Evolutionary conservation across 2,113 vertebrate species (phyloP), one percentile per base, ranked within the genome.

Genomic region (Chionis minor): DNA sequence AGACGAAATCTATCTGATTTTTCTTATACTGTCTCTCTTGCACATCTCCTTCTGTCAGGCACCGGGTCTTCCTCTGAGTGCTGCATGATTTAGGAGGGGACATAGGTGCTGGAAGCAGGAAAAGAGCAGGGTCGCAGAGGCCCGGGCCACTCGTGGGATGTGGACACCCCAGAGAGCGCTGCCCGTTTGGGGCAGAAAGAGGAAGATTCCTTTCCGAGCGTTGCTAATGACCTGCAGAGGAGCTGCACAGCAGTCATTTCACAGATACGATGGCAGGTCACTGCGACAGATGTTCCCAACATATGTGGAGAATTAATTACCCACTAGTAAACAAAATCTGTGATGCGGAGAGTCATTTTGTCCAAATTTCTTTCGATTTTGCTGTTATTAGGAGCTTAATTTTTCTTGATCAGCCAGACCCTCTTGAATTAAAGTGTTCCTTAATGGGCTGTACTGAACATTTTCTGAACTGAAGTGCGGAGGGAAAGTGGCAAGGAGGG

Each of bases 251-350:
- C 99, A 99, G 99, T 98, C 97, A 97, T 99, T 99, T 98, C 98
- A 97, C 98, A 98, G 99, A 99, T 99, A 98, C 98, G 97, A 97
- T 98, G 98, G 99, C 99, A 99, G 99, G 99, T 99, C 99, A 99
- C 94, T 88, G 98, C 98, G 98, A 99, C 99, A 99, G 99, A 99
- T 99, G 99, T 99, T 99, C 98, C 97, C 98, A 99, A 98, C 99
- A 99, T 99, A 99, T 99, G 99, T 99, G 99, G 98, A 98, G 99
- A 99, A 99, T 99, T 99, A 99, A 99, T 99, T 99, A 99, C 99
- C 99, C 98, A 98, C 99, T 98, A 99, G 99, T 99, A 99, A 99
- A 99, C 99, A 99, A 99, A 99, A 98, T 98, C 99, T 98, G 98
- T 98, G 98, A 99, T 98, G 99, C 98, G 94, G 98, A 99, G 98